Conservation (phyloP, 2,888 invertebrate species). For the Trypoxylon attenuatum region DNA sequence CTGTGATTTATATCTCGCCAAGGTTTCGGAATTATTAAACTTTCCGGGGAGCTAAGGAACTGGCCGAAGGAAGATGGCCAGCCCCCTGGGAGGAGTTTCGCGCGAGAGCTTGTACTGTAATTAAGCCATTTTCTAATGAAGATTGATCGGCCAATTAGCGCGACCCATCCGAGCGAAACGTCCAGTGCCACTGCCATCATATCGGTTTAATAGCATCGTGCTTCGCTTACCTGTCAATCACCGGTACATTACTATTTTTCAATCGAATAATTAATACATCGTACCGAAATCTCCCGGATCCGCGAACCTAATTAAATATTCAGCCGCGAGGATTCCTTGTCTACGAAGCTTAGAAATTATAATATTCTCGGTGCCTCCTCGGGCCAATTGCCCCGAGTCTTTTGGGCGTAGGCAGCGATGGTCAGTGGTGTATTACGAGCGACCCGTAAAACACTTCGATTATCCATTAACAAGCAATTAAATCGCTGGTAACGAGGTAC, state of each 20-base stretch:
- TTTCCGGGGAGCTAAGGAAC: constrained; percentile 41
- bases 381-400: too few species aligned
- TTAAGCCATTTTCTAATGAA: constrained; percentile 68
- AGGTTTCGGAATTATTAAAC: constrained; percentile 67
- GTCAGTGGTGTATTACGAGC: constrained; percentile 13
- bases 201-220: too few species aligned
- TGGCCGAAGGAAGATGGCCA: constrained; percentile 21
- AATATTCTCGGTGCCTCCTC: too few species aligned
- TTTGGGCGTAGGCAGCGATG: constrained; percentile 2
- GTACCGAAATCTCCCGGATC: neutral
- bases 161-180: constrained; percentile 51
- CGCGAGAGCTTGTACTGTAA: constrained; percentile 57
- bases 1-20: constrained; percentile 65
- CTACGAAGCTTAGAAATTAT: neutral
- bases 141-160: constrained; percentile 68
- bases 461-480: constrained; percentile 55
- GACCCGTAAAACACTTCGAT: constrained; percentile 43
- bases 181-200: constrained; percentile 52
- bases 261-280: too few species aligned
- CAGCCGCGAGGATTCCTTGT: neutral
- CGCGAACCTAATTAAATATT: neutral
- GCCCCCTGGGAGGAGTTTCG: constrained; percentile 1
- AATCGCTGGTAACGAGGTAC: constrained; percentile 51
- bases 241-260: too few species aligned
- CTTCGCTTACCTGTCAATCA: neutral